Conservation (phyloP, 2,797 vertebrate genomes). For the Gymnothorax reevesii region DNA sequence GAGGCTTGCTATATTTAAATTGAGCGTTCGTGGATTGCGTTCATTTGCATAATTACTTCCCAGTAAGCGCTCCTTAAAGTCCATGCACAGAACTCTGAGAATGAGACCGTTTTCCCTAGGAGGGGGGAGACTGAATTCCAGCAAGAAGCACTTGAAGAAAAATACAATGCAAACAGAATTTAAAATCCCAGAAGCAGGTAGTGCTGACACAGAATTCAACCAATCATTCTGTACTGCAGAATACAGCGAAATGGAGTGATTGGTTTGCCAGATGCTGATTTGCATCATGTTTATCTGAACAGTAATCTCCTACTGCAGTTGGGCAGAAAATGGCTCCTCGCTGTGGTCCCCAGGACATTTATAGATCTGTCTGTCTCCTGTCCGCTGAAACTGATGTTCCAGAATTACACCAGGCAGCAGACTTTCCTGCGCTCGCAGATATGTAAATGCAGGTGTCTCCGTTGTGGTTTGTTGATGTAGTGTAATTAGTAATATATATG, state of each 20-base stretch:
- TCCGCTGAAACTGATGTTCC: neutral
- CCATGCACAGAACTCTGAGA: neutral
- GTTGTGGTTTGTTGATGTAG: neutral
- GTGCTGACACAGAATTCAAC: neutral
- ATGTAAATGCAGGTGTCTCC: slow-evolving; percentile 3
- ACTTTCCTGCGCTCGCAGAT: neutral
- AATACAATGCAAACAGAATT: neutral
- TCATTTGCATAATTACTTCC: neutral
- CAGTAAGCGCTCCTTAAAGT: neutral
- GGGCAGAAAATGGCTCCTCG: neutral
- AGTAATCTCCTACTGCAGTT: neutral
- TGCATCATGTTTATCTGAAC: neutral
- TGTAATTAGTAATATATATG: slow-evolving; percentile 18
- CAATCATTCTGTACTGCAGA: neutral
- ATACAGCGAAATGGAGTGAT: neutral
- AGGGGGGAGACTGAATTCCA: neutral
- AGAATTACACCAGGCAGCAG: neutral
- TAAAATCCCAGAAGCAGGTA: neutral
- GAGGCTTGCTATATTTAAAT: neutral
- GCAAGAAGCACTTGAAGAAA: neutral
- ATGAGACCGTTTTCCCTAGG: neutral
- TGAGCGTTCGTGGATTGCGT: neutral
- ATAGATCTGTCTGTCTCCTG: neutral
- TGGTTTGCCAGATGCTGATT: neutral
- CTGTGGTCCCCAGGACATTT: neutral